These are phyloP conservation scores for Nematolebias whitei DNA, from an alignment of 2,113 vertebrate species.

Conservation along the genomic window DNA sequence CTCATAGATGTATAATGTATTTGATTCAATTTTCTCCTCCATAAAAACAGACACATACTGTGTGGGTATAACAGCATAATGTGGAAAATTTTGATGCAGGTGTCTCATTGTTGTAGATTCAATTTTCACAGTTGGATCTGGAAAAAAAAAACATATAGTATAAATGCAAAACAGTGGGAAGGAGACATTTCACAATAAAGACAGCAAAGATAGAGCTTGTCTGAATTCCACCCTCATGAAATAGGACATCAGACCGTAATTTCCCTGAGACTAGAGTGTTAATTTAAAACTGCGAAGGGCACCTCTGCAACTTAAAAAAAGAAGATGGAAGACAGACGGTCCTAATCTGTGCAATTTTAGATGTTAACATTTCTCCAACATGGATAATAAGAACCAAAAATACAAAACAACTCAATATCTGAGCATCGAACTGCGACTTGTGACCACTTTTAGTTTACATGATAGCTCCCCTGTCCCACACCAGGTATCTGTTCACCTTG, in stretches of 20 bases:
- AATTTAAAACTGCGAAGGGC: slow-evolving; percentile 70
- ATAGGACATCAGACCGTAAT: slow-evolving; percentile 62
- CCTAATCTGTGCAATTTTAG: slow-evolving; percentile 40
- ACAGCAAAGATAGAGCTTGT: slow-evolving; percentile 59
- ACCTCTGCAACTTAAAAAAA: slow-evolving; percentile 45
- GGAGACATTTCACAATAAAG: slow-evolving; percentile 60
- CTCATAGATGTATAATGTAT: slow-evolving; percentile 45
- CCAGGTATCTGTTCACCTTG: slow-evolving; percentile 78
- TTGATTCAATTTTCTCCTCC: slow-evolving; percentile 55
- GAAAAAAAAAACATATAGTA: slow-evolving; percentile 28
- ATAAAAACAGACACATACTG: slow-evolving; percentile 57
- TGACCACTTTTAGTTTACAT: slow-evolving; percentile 65
- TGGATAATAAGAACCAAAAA: slow-evolving; percentile 56
- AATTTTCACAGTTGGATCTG: slow-evolving; percentile 67
- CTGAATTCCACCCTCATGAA: slow-evolving; percentile 63
- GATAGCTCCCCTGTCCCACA: slow-evolving; percentile 66
- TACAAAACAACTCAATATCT: slow-evolving; percentile 39
- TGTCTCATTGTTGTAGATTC: slow-evolving; percentile 55
- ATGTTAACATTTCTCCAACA: slow-evolving; percentile 49
- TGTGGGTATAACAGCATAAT: slow-evolving; percentile 48
- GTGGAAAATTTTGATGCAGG: slow-evolving; percentile 47
- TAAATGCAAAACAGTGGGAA: slow-evolving; percentile 59
- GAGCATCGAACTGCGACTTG: slow-evolving; percentile 25
- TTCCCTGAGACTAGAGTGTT: slow-evolving; percentile 71
- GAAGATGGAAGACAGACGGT: slow-evolving; percentile 56